Evolutionary conservation across 2,113 vertebrate species (phyloP).

Genomic region (Trichomycterus rosablanca): DNA sequence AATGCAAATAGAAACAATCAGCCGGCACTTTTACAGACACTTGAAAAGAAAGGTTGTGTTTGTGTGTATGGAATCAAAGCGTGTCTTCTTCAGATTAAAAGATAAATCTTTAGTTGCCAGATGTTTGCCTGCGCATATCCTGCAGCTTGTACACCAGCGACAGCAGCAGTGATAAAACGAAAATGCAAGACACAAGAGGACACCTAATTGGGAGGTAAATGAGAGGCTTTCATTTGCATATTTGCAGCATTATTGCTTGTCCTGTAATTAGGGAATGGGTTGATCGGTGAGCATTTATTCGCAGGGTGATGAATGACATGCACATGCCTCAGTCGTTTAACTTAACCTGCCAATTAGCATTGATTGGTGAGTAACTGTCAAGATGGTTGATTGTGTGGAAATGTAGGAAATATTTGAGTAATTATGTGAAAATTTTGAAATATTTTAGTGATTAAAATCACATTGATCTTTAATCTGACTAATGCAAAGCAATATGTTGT

Average conservation of each 20-base stretch:
- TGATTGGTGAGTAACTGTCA: slow-evolving; percentile 44
- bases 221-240: slow-evolving; percentile 48
- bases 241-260: slow-evolving; percentile 43
- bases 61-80: slow-evolving; percentile 6
- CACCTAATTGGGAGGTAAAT: slow-evolving; percentile 44
- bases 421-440: slow-evolving; percentile 36
- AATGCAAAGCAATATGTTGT: neutral
- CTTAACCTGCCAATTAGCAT: slow-evolving; percentile 43
- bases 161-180: slow-evolving; percentile 21
- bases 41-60: slow-evolving; percentile 19
- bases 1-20: slow-evolving; percentile 20
- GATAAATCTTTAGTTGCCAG: slow-evolving; percentile 17
- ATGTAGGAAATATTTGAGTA: slow-evolving; percentile 39
- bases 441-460: slow-evolving; percentile 45
- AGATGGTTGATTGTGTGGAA: slow-evolving; percentile 37
- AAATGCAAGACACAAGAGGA: slow-evolving; percentile 28
- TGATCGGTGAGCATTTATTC: slow-evolving; percentile 38
- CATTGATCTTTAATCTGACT: slow-evolving; percentile 38
- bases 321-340: slow-evolving; percentile 42
- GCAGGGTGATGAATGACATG: slow-evolving; percentile 42
- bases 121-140: slow-evolving; percentile 40
- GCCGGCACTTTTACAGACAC: slow-evolving; percentile 24
- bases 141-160: slow-evolving; percentile 30
- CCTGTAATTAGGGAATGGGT: slow-evolving; percentile 45
- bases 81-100: slow-evolving; percentile 14